Percentiles rank a stretch among this genome's conserved stretches.
These are phyloP conservation scores for Hypotaenidia philippensis DNA, from an alignment of 2,797 vertebrate genomes.

Conservation along the genomic window DNA sequence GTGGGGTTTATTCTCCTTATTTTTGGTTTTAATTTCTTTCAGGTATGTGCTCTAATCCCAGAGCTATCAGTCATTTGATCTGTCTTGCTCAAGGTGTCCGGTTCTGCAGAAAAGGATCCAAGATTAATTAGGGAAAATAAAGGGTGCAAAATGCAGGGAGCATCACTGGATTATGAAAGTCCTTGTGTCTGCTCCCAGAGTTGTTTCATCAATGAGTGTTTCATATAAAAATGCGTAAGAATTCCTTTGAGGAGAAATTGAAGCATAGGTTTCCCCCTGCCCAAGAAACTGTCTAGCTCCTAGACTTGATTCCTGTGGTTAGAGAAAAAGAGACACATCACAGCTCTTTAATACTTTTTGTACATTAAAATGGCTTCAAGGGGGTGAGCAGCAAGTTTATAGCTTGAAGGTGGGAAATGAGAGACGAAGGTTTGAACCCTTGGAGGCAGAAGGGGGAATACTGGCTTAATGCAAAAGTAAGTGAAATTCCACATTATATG, in stretches of 20 bases:
- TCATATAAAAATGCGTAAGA: not conserved
- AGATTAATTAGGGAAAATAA: constrained; percentile 2
- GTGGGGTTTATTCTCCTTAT: not conserved
- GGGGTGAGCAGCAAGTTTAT: constrained; percentile 14
- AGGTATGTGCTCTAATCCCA: not conserved
- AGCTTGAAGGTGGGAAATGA: constrained; percentile 38
- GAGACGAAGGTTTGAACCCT: constrained; percentile 41
- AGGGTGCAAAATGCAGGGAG: not conserved
- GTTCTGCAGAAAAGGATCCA: not conserved
- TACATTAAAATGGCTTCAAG: constrained; percentile 47
- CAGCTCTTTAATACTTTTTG: constrained; percentile 20
- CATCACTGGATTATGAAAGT: not conserved
- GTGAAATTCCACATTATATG: constrained; percentile 61
- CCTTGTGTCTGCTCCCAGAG: not conserved
- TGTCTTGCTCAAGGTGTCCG: not conserved
- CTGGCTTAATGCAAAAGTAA: constrained; percentile 56
- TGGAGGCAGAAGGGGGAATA: constrained; percentile 29
- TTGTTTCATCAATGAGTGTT: not conserved
- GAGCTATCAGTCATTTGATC: not conserved
- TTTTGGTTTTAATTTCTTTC: not conserved
- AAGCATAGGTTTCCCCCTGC: not conserved
- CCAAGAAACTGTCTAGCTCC: not conserved
- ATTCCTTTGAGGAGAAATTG: not conserved
- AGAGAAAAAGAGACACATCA: not conserved
- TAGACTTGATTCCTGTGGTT: constrained; percentile 10